Evolutionary conservation across 2,888 invertebrate species (phyloP).

Genomic region (Epinotia bilunana): DNA sequence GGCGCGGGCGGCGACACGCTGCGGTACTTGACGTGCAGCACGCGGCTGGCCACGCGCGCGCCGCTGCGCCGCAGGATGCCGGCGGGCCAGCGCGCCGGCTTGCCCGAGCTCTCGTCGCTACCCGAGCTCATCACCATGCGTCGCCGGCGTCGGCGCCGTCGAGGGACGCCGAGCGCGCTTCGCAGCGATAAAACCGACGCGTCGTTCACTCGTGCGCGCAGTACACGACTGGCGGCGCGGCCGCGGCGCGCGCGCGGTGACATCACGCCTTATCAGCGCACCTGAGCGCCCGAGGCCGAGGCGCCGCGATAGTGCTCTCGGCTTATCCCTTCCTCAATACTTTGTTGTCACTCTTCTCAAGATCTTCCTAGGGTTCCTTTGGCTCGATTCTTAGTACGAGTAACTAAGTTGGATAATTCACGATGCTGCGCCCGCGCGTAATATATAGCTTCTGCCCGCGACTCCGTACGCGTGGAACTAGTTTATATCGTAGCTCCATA

Average conservation of each 20-base stretch:
- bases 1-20: slow-evolving; percentile 64
- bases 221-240: slow-evolving; percentile 60
- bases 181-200: slow-evolving; percentile 59
- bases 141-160: slow-evolving; percentile 7
- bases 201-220: slow-evolving; percentile 63
- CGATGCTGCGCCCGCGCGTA: background rate
- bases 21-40: slow-evolving; percentile 75
- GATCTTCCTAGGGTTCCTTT: background rate
- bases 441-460: too few species aligned
- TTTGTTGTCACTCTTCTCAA: slow-evolving; percentile 13
- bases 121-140: slow-evolving; percentile 40
- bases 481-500: too few species aligned
- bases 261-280: slow-evolving; percentile 68
- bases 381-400: background rate
- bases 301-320: slow-evolving; percentile 39
- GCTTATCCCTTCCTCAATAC: slow-evolving; percentile 10
- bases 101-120: slow-evolving; percentile 47
- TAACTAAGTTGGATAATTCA: background rate
- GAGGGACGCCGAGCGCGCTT: slow-evolving; percentile 40
- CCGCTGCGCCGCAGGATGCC: slow-evolving; percentile 73
- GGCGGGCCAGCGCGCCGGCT: slow-evolving; percentile 66
- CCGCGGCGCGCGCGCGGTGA: slow-evolving; percentile 57
- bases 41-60: slow-evolving; percentile 69
- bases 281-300: slow-evolving; percentile 52
- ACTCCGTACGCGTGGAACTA: too few species aligned